Conservation (phyloP, 1,140 invertebrate species). For the Micrasema minimum region DNA sequence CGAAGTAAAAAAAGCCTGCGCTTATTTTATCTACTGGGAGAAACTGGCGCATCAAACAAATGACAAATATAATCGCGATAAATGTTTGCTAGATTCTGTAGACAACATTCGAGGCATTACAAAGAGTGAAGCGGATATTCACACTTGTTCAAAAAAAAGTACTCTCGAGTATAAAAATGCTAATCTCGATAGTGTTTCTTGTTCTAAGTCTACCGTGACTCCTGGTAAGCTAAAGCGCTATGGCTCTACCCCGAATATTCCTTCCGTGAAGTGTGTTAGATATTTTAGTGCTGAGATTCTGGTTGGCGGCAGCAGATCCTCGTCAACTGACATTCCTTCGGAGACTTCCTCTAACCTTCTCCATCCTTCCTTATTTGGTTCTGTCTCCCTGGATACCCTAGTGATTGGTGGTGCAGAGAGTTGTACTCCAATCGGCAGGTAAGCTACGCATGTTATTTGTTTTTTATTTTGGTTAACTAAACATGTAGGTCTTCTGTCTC, state of each 20-base stretch:
- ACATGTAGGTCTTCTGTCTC: no score
- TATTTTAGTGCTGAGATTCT: slow-evolving; percentile 49
- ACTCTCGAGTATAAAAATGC: slow-evolving; percentile 21
- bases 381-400: slow-evolving; percentile 47
- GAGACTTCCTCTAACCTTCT: slow-evolving; percentile 37
- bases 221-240: slow-evolving; percentile 6
- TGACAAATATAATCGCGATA: slow-evolving; percentile 14
- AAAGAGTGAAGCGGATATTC: slow-evolving; percentile 44
- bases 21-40: slow-evolving; percentile 65
- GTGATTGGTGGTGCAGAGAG: slow-evolving; percentile 40
- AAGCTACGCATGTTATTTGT: slow-evolving; percentile 40
- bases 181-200: slow-evolving; percentile 2
- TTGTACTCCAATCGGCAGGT: slow-evolving; percentile 43
- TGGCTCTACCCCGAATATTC: slow-evolving; percentile 41
- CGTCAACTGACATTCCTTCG: slow-evolving; percentile 23
- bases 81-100: slow-evolving; percentile 10
- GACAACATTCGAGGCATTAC: slow-evolving; percentile 16
- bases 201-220: not conserved
- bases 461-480: not conserved
- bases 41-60: slow-evolving; percentile 57
- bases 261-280: slow-evolving; percentile 15
- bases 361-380: slow-evolving; percentile 48
- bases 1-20: slow-evolving; percentile 56
- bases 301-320: slow-evolving; percentile 17
- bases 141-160: slow-evolving; percentile 5